These are phyloP conservation scores for Pseudotriccus pelzelni DNA, from an alignment of 2,797 vertebrate genomes.

Conservation along the genomic window DNA sequence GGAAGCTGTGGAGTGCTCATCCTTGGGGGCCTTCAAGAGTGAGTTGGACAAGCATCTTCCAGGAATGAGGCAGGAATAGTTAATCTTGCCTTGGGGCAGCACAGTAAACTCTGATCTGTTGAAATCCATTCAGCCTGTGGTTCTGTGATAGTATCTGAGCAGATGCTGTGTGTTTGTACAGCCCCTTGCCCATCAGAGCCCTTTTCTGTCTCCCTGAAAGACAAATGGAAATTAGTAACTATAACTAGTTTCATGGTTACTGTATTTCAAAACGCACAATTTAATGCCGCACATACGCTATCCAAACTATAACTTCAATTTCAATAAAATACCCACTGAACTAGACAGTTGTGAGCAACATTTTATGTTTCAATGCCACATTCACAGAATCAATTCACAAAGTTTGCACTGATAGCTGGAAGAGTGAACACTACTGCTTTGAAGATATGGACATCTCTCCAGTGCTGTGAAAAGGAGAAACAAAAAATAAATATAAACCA, in stretches of 20 bases:
- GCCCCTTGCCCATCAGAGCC: not conserved
- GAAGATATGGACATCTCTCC: not conserved
- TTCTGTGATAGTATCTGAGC: not conserved
- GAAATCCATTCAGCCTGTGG: not conserved
- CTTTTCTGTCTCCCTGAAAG: not conserved
- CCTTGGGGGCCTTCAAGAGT: not conserved
- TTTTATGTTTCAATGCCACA: not conserved
- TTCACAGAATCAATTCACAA: not conserved
- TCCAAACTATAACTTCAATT: not conserved
- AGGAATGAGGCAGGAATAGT: not conserved
- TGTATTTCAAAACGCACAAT: not conserved
- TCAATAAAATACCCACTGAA: not conserved
- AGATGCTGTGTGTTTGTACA: not conserved
- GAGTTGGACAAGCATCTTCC: not conserved
- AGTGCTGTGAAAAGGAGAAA: not conserved
- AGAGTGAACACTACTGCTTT: not conserved
- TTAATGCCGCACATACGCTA: not conserved
- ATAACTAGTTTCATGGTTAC: not conserved
- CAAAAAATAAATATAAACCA: not conserved
- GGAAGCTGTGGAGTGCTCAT: not conserved
- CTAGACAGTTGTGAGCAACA: not conserved
- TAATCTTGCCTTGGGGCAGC: not conserved
- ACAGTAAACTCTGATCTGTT: not conserved
- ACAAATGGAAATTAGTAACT: not conserved
- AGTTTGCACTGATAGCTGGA: not conserved